These are phyloP conservation scores for Sarcophaga rosellei DNA, from an alignment of 2,888 invertebrate species.

Conservation along the genomic window DNA sequence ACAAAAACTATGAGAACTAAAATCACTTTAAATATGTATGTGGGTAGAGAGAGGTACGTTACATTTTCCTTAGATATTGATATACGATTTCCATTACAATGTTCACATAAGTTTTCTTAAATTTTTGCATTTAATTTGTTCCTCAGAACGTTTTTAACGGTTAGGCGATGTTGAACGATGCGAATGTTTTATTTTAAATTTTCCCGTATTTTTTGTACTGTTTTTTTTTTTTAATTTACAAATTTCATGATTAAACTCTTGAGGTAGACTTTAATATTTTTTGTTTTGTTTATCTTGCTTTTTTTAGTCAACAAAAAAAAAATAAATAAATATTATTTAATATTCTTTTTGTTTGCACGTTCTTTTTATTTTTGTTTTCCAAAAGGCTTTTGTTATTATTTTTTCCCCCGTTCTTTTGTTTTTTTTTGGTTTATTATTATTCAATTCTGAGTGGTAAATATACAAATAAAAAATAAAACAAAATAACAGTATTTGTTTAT, in stretches of 20 bases:
- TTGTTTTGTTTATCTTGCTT: neutral
- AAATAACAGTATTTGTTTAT: slow-evolving; percentile 46
- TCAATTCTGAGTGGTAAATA: no score
- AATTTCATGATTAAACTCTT: slow-evolving; percentile 20
- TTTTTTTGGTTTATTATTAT: no score
- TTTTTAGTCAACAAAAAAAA: neutral
- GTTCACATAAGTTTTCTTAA: slow-evolving; percentile 18
- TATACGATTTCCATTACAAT: slow-evolving; percentile 33
- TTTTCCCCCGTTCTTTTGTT: neutral
- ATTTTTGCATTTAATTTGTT: slow-evolving; percentile 24
- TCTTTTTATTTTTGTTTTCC: slow-evolving; percentile 17
- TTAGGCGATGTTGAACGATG: neutral
- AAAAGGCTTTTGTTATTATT: slow-evolving; percentile 35
- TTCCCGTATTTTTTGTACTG: slow-evolving; percentile 14
- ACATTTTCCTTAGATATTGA: slow-evolving; percentile 44
- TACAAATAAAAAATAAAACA: slow-evolving; percentile 20
- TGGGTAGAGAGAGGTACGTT: slow-evolving; percentile 38
- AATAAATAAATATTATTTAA: neutral
- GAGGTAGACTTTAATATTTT: slow-evolving; percentile 30
- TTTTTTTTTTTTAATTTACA: slow-evolving; percentile 17
- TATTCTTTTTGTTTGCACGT: slow-evolving; percentile 15
- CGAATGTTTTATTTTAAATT: slow-evolving; percentile 8
- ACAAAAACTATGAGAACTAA: neutral
- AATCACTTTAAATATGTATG: neutral
- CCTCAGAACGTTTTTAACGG: neutral